phyloP scores from a whole-genome alignment of 2,113 vertebrate species.

The Callipepla californica region DNA sequence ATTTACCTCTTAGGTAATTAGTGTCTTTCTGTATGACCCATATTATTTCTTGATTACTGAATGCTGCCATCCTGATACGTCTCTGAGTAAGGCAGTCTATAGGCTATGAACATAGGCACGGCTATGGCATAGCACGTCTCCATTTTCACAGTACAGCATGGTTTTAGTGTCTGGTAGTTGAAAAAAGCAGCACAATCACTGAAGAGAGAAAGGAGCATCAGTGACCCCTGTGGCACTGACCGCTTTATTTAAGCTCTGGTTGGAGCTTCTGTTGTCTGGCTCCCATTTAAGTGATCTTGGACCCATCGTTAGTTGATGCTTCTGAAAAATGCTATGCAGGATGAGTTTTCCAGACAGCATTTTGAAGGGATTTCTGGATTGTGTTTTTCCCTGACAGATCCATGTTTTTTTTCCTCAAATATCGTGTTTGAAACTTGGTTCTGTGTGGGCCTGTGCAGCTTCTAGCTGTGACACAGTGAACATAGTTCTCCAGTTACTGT shows the following conservation, averaged over 20 bases:
- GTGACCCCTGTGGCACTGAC: background rate
- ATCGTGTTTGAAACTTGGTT: background rate
- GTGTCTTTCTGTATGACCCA: background rate
- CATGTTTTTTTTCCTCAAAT: no score
- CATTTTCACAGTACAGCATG: background rate
- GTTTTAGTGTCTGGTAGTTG: background rate
- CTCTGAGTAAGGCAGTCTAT: background rate
- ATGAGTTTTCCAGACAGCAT: background rate
- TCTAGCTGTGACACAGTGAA: background rate
- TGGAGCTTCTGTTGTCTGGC: background rate
- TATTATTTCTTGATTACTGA: background rate
- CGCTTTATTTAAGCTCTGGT: background rate
- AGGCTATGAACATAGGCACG: background rate
- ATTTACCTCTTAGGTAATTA: background rate
- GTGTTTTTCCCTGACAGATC: background rate
- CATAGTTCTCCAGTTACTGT: rapidly evolving
- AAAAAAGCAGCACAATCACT: background rate
- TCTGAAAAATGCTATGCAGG: background rate
- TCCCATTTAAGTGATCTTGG: background rate
- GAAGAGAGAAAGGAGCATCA: background rate
- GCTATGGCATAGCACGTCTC: background rate
- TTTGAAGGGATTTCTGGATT: background rate
- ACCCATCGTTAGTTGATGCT: background rate
- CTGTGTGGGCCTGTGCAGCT: background rate
- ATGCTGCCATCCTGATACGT: background rate